A percentile compares a stretch with the other conserved stretches of the same genome.
Evolutionary conservation across 2,113 vertebrate genomes (phyloP).

Genomic region (Candoia aspera): DNA sequence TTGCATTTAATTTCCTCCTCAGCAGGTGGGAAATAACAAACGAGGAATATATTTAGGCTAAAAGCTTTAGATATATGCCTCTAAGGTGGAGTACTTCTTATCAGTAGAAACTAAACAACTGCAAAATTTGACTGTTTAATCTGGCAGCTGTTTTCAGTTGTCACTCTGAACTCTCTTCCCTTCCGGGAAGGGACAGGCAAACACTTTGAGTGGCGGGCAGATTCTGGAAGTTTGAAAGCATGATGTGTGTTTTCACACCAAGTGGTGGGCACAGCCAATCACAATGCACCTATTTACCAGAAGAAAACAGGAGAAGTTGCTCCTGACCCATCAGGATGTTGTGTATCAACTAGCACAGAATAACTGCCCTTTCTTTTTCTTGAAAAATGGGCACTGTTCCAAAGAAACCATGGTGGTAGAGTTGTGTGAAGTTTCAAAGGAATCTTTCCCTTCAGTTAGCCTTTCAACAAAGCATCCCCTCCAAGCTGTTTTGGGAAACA

Average conservation of each 20-base stretch:
- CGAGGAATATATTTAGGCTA: slow-evolving; percentile 43
- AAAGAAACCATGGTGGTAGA: neutral
- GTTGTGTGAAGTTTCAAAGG: neutral
- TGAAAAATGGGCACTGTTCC: neutral
- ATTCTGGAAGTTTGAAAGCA: neutral
- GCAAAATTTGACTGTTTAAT: slow-evolving; percentile 20
- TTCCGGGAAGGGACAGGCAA: neutral
- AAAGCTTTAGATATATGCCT: slow-evolving; percentile 24
- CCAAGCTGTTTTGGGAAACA: neutral
- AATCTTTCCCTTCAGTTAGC: neutral
- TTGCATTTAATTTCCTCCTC: slow-evolving; percentile 43
- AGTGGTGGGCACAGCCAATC: neutral
- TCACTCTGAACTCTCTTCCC: slow-evolving; percentile 1
- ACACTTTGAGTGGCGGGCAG: neutral
- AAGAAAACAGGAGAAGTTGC: neutral
- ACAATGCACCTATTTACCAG: neutral
- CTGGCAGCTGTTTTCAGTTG: neutral
- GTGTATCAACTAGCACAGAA: neutral
- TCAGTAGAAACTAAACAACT: slow-evolving; percentile 37
- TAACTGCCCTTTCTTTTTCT: neutral
- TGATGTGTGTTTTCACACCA: neutral
- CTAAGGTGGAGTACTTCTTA: slow-evolving; percentile 19
- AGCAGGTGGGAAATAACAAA: slow-evolving; percentile 17
- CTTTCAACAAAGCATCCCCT: neutral
- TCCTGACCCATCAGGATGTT: neutral